phyloP scores from a whole-genome alignment of 2,113 vertebrate genomes.

The Coptodon rendalli region DNA sequence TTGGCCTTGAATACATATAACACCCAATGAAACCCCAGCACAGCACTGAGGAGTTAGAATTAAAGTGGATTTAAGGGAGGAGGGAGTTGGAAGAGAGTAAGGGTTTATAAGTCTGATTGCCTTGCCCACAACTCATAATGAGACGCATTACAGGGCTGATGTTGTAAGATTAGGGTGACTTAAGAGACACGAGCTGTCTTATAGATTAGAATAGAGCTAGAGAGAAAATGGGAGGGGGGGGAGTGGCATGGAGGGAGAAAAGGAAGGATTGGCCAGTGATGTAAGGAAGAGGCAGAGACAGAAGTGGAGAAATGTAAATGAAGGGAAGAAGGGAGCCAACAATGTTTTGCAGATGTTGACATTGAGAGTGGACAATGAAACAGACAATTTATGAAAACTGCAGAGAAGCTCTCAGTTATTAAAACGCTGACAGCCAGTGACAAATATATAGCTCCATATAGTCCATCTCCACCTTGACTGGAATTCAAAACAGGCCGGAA shows the following conservation, averaged over 20 bases:
- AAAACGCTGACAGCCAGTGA: slow-evolving; percentile 47
- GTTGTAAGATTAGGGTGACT: slow-evolving; percentile 68
- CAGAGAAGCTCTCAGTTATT: slow-evolving; percentile 40
- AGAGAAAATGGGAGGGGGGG: background rate
- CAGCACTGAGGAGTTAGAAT: slow-evolving; percentile 36
- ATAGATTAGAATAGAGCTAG: background rate
- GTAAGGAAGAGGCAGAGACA: background rate
- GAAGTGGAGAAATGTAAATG: background rate
- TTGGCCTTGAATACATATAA: slow-evolving; percentile 18
- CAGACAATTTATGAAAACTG: background rate
- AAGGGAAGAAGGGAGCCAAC: background rate
- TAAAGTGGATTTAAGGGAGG: slow-evolving; percentile 57
- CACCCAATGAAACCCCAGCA: background rate
- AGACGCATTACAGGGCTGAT: slow-evolving; percentile 70
- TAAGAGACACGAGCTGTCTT: slow-evolving; percentile 42
- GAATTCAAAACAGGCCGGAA: slow-evolving; percentile 25
- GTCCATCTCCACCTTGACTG: slow-evolving; percentile 6
- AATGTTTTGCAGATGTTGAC: background rate
- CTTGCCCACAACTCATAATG: slow-evolving; percentile 63
- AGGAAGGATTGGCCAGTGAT: background rate
- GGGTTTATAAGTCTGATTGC: slow-evolving; percentile 64
- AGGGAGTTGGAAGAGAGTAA: slow-evolving; percentile 21
- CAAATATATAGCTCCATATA: slow-evolving; percentile 42
- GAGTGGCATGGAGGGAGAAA: background rate
- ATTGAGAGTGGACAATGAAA: background rate